Percentiles rank a stretch among this genome's conserved stretches.
phyloP scores from a whole-genome alignment of 2,113 vertebrate species.

The Tauraco erythrolophus region DNA sequence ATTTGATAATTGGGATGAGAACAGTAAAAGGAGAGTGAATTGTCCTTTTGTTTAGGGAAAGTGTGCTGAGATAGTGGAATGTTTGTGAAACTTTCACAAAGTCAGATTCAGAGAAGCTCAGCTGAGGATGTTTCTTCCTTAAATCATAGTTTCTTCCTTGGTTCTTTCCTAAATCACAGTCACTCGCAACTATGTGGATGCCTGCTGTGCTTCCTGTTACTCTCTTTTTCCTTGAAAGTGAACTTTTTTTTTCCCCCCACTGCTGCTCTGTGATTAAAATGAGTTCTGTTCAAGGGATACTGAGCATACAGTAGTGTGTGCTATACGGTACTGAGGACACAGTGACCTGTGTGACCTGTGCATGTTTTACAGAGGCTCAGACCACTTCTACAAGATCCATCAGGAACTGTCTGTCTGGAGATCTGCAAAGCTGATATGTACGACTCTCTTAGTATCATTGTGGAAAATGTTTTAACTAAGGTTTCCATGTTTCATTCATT shows the following conservation, averaged over 20 bases:
- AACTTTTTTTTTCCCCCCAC: neutral
- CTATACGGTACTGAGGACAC: neutral
- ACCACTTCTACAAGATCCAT: neutral
- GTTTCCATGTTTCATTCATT: neutral
- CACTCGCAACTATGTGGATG: neutral
- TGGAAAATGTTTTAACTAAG: neutral
- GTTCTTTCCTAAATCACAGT: neutral
- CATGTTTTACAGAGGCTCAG: neutral
- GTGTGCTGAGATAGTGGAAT: neutral
- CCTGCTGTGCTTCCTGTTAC: neutral
- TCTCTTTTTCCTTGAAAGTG: neutral
- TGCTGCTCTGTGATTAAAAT: neutral
- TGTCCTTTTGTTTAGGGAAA: neutral
- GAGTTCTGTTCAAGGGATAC: neutral
- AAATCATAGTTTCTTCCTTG: neutral
- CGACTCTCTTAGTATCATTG: neutral
- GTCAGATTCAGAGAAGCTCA: neutral
- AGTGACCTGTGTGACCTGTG: neutral
- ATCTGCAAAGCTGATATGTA: neutral
- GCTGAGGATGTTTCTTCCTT: neutral
- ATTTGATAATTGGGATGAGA: neutral
- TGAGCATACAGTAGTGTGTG: neutral
- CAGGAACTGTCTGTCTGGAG: neutral
- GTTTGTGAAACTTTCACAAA: neutral
- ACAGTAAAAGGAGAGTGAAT: neutral